Evolutionary conservation across 2,888 invertebrate species (phyloP), one percentile per base, ranked within the genome.

Genomic region (Acheta domesticus): DNA sequence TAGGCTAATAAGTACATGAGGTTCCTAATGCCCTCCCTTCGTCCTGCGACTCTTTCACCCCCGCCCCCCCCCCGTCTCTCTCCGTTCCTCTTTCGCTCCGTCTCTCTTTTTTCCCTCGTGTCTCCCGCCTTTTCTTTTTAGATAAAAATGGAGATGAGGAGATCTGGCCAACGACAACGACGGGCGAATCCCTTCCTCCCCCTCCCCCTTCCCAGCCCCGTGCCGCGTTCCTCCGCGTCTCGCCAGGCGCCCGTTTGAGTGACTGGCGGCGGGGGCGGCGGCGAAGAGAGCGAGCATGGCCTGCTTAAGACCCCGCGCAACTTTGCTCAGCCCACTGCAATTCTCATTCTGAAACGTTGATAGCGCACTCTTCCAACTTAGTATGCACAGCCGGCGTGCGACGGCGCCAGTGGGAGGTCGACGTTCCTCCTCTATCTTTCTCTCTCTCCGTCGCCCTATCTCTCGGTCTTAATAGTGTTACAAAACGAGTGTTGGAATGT

Each of bases 141-240:
- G 80, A 80, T 80, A 79, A 80, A 80, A 80, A 80, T 80, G 80
- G 74, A 80, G 80, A 80, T 80, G 79, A 79, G 80, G 62, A 14
- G 62, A n/a, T 36, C 36, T 36, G 36, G 36, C 36, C 36, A 36
- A 36, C 36, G 36, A 36, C 36, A 36, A 36, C 36, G 36, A 8
- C 36, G 36, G 36, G 36, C 36, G 36, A 36, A 36, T 36, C 36
- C 36, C 36, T 36, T 36, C 8, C 36, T 36, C 23, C 23, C 23
- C 23, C 23, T 2, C 23, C 23, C 23, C 23, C 2, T 4, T 23
- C 23, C 23, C 23, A 2, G 23, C 23, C 23, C 23, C 23, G 23
- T 4, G 23, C 23, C 23, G 4, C 23, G 23, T 23, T 23, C 23
- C 23, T 23, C 36, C 36, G 8, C 62, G 14, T 14, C 62, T 14